Evolutionary conservation across 2,888 invertebrate genomes (phyloP), one percentile per base, ranked within the genome.

Genomic region (Oligia fasciuncula): DNA sequence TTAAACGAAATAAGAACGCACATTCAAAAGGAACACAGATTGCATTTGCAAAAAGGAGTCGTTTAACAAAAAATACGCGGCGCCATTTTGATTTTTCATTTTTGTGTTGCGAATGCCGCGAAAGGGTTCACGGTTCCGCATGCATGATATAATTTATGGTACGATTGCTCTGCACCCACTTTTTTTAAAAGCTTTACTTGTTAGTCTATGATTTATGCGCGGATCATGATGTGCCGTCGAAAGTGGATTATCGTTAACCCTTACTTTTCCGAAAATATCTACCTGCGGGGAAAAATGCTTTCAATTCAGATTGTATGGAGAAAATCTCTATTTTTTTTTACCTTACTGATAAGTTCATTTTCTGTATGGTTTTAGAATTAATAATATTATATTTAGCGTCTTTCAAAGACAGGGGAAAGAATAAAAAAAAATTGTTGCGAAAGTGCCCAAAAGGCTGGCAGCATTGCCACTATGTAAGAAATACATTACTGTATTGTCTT

Each of bases 101-200:
- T 85, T 79, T 69, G 19, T 63, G 72, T 63, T 78, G n/a, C 73
- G 70, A 73, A n/a, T 67, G 63, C 43, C 71, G 60, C 17, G 40
- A 65, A 72, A 73, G 46, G 65, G 65, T 79, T 84, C n/a, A 40
- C n/a, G n/a, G 51, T 57, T 60, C 66, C 17, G 17, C 14, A 54
- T 54, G 46, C 43, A 57, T 80, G 71, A 40, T 79, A 74, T 76
- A 83, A 84, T 85, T 77, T 76, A 71, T 73, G 63, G 43, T 70
- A 76, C 73, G 57, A 83, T 80, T 68, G 62, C 63, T 72, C 49
- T 70, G 73, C 19, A 13, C 3, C 3, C 57, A 49, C 4, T 60
- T 71, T 66, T 80, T 85, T 77, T n/a, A n/a, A 79, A 73, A 68
- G 60, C 43, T 19, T 66, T 14, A n/a, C 65, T 76, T 73, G 57